Evolutionary conservation across 2,888 invertebrate genomes (phyloP).

Genomic region (Volucella inflata): DNA sequence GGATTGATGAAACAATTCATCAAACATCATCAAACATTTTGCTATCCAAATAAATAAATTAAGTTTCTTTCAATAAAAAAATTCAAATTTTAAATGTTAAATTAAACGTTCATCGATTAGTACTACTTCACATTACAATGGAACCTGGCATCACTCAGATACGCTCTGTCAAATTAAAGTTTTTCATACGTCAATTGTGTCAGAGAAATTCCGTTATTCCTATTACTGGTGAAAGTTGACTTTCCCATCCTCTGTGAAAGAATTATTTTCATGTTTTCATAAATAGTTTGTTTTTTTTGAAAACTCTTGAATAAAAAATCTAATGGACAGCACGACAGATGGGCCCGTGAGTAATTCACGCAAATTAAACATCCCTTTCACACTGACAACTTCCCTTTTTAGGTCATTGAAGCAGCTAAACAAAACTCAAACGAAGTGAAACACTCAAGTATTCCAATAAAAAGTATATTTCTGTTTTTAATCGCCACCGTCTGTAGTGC

Average conservation of each 20-base stretch:
- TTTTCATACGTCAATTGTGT: constrained; percentile 38
- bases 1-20: constrained; percentile 41
- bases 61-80: no score
- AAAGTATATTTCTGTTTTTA: constrained; percentile 56
- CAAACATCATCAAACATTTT: constrained; percentile 9
- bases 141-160: constrained; percentile 43
- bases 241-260: not conserved
- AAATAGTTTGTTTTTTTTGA: not conserved
- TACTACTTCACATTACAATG: not conserved
- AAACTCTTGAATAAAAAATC: not conserved
- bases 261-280: constrained; percentile 41
- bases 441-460: constrained; percentile 45
- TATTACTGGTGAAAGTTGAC: constrained; percentile 59
- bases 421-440: not conserved
- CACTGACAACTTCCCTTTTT: constrained; percentile 1
- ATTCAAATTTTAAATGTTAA: no score
- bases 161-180: constrained; percentile 29
- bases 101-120: not conserved
- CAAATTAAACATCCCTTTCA: not conserved
- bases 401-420: constrained; percentile 30
- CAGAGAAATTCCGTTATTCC: constrained; percentile 47
- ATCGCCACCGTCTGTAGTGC: constrained; percentile 59
- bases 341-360: constrained; percentile 28
- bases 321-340: constrained; percentile 37
- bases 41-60: no score